phyloP scores from a whole-genome alignment of 2,797 vertebrate genomes.

The Aulostomus chinensis region DNA sequence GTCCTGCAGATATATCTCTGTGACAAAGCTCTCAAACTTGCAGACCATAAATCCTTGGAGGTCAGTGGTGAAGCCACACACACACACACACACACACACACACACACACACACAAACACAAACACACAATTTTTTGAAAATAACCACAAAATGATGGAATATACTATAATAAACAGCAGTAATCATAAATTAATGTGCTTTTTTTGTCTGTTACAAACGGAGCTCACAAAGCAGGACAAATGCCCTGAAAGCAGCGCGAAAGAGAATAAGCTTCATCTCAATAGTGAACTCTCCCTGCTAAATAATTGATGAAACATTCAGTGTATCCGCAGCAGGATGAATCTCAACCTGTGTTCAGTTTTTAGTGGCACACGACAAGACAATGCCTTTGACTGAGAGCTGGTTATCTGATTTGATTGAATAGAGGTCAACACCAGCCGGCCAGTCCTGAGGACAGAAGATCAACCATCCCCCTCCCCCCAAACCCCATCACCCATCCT shows the following conservation, averaged over 20 bases:
- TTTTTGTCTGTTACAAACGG: neutral
- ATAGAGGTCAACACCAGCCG: conserved; percentile 72
- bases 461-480: conserved; percentile 31
- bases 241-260: conserved; percentile 6
- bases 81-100: no score
- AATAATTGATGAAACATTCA: conserved; percentile 39
- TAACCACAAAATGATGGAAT: neutral
- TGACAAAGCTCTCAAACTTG: conserved; percentile 77
- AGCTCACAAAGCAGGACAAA: conserved; percentile 16
- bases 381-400: conserved; percentile 63
- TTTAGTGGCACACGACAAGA: conserved; percentile 48
- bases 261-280: conserved; percentile 25
- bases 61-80: conserved; percentile 58
- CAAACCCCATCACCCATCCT: conserved; percentile 51
- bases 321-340: conserved; percentile 10
- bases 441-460: conserved; percentile 58
- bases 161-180: neutral
- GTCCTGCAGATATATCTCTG: conserved; percentile 79
- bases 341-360: conserved; percentile 30
- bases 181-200: no score
- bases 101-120: conserved; percentile 22
- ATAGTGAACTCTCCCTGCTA: conserved; percentile 18
- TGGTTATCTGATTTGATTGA: conserved; percentile 71
- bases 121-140: conserved; percentile 13
- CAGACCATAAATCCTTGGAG: conserved; percentile 77